These are phyloP conservation scores for Scatophagus argus DNA, from an alignment of 2,113 vertebrate genomes.

Conservation along the genomic window DNA sequence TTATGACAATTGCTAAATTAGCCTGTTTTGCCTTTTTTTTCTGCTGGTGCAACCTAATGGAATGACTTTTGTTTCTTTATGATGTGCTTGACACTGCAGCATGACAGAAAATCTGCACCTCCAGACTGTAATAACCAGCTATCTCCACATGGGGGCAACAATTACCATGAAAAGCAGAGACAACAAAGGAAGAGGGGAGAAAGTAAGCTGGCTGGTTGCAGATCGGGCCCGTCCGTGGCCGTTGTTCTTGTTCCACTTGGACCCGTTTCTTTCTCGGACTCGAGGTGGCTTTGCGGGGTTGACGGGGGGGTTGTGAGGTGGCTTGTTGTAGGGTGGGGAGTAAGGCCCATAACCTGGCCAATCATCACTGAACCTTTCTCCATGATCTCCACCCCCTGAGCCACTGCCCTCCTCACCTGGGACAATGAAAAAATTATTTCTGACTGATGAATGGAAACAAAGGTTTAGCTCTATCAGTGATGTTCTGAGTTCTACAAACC, in stretches of 20 bases:
- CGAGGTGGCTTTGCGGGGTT: constrained; percentile 76
- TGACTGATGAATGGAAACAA: not conserved
- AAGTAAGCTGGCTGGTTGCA: constrained; percentile 33
- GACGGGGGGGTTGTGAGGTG: constrained; percentile 64
- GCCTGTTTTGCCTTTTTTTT: constrained; percentile 29
- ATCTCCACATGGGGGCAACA: constrained; percentile 78
- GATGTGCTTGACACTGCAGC: constrained; percentile 63
- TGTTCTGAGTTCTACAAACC: not conserved
- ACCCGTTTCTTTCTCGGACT: constrained; percentile 72
- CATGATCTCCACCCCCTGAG: constrained; percentile 85
- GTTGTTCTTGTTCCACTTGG: constrained; percentile 79
- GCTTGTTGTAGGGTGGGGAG: constrained; percentile 73
- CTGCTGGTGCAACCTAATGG: constrained; percentile 69
- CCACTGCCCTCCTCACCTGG: constrained; percentile 87
- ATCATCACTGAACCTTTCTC: constrained; percentile 88
- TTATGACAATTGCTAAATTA: constrained; percentile 71
- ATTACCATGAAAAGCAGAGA: constrained; percentile 50
- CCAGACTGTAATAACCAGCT: constrained; percentile 64
- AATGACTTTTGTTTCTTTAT: constrained; percentile 43
- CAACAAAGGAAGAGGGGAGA: constrained; percentile 56
- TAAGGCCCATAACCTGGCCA: constrained; percentile 82
- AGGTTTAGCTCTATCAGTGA: not conserved
- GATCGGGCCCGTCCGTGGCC: constrained; percentile 71
- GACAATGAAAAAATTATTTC: not conserved
- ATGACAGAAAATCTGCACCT: constrained; percentile 25